Evolutionary conservation across 2,888 invertebrate species (phyloP), one percentile per base, ranked within the genome.

Genomic region (Mycalesis mineus): DNA sequence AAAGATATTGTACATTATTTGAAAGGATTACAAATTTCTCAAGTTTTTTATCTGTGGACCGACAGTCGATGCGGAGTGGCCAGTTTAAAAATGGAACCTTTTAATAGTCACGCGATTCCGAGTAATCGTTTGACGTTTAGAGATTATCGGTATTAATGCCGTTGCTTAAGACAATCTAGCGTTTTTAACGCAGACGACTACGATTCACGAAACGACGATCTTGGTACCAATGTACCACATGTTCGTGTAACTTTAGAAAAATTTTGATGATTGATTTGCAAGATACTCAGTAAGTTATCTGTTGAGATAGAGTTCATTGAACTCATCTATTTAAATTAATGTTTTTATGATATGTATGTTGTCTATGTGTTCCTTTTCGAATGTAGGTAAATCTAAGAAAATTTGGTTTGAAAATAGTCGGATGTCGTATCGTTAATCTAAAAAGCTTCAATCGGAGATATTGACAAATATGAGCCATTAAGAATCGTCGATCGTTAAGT

Each of bases 21-120:
- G 17, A 28, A 48, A 60, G 57, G 56, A 57, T 62, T 50, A 62
- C 51, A 40, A n/a, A 52, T 51, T 58, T 47, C 58, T 60, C 51
- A 57, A 56, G 66, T 66, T 14, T 14, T 68, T 72, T 71, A 73
- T 74, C 71, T 68, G 62, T 65, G 58, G 56, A 60, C 62, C 79
- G 78, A 82, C 81, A 78, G 74, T 77, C 81, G 84, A 85, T 85
- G 83, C 77, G 75, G 72, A 68, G 54, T 51, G 64, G 55, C 60
- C 69, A 71, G 74, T 80, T 83, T 81, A 83, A 85, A 85, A 86
- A 85, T 84, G 80, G 77, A 74, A 71, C 75, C 85, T 84, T 83
- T 84, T 84, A 81, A 77, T 78, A 80, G 82, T 76, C 80, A 78
- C 82, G 80, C 80, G 79, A 84, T 82, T 80, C 68, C 73, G 65